Conservation (phyloP, 1,140 invertebrate genomes). For the Drosophila pachea region DNA sequence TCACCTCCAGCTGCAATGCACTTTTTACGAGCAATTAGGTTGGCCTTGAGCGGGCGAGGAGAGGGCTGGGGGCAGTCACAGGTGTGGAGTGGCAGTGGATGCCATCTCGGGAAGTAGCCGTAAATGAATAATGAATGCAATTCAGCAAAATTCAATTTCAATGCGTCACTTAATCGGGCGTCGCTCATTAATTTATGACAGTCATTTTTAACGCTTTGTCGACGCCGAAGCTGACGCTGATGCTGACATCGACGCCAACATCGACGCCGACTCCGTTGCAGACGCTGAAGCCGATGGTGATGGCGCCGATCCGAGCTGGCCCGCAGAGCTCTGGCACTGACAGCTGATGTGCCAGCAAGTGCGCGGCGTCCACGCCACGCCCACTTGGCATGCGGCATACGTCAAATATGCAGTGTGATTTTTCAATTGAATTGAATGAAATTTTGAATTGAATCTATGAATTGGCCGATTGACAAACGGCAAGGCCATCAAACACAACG, state of each 20-base stretch:
- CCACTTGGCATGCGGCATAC: constrained; percentile 38
- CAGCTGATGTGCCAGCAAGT: constrained; percentile 50
- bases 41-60: background rate
- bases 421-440: constrained; percentile 76
- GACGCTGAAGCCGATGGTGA: no score
- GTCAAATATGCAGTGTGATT: constrained; percentile 69
- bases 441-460: constrained; percentile 62
- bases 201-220: constrained; percentile 75
- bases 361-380: background rate
- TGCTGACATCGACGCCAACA: constrained; percentile 14
- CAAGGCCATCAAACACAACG: constrained; percentile 33
- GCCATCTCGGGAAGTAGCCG: constrained; percentile 44
- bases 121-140: constrained; percentile 76
- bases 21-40: constrained; percentile 64
- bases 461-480: constrained; percentile 38
- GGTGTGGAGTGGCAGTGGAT: background rate
- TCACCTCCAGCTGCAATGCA: constrained; percentile 46
- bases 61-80: background rate
- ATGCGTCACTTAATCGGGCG: constrained; percentile 61
- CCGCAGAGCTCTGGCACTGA: constrained; percentile 48
- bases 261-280: no score
- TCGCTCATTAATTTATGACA: constrained; percentile 75
- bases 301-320: background rate
- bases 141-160: constrained; percentile 73
- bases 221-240: constrained; percentile 36